Evolutionary conservation across 2,797 vertebrate species (phyloP), one percentile per base, ranked within the genome.

Genomic region (Bradypus variegatus): DNA sequence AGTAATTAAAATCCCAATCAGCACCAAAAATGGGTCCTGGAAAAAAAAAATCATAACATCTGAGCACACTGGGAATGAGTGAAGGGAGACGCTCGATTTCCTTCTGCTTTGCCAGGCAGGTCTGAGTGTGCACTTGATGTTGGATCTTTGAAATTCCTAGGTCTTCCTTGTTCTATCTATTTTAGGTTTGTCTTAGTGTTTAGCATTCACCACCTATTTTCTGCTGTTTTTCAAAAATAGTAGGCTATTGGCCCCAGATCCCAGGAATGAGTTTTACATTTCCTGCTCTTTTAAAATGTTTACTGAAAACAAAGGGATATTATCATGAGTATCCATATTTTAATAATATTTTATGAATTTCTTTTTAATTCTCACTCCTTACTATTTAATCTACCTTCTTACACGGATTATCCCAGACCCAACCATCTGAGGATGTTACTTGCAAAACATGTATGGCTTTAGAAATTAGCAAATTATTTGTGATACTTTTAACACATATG

Each of bases 1-100:
- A 31, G 14, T 27, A 14, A 69, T n/a, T 87, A 82, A 90, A 96
- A 95, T 62, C 33, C 41, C 36, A 58, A 93, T 83, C 88, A 94
- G 91, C 90, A 93, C 79, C 95, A 94, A 95, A 94, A 96, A 91
- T 82, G 94, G 95, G 95, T 81, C 94, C 95, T 95, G 91, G 95
- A 93, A 96, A 96, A 94, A 95, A 95, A 93, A 67, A 6, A 8
- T 2, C 50, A 50, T 11, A 50, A 50, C 9, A 50, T 12, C 50
- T 50, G 89, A 92, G 88, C 85, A 92, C 92, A 93, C 96, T 91
- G 94, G 94, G 95, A 95, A 96, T n/a, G 91, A 86, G 81, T 94
- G 89, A 93, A 94, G 31, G 67, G 48, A 10, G 2, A 2, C 3
- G 6, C 13, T 8, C 19, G 0, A 0, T 5, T 19, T 41, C 4